These are phyloP conservation scores for Bruchidius siliquastri DNA, from an alignment of 2,888 invertebrate genomes.

Conservation along the genomic window DNA sequence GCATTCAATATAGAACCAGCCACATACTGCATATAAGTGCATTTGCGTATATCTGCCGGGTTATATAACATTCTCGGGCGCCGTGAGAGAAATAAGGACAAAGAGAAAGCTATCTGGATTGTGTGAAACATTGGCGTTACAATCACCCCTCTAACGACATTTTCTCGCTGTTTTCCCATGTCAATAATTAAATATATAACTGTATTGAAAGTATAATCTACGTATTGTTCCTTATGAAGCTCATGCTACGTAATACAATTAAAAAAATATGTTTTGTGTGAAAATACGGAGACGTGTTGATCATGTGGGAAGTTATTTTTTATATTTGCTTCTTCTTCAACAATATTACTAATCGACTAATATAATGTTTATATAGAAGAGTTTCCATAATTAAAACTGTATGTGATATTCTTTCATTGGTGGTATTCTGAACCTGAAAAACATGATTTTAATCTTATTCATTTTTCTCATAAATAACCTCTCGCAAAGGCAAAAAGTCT, in stretches of 20 bases:
- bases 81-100: background rate
- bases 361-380: too few relatives aligned
- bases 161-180: background rate
- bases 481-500: too few relatives aligned
- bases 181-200: background rate
- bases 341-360: too few relatives aligned
- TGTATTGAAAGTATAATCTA: background rate
- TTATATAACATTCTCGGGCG: background rate
- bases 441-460: too few relatives aligned
- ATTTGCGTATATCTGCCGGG: background rate
- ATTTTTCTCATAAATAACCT: too few relatives aligned
- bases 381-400: too few relatives aligned
- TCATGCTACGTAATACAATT: background rate
- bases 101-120: background rate
- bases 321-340: too few relatives aligned
- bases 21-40: background rate
- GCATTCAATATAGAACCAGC: slow-evolving; percentile 1
- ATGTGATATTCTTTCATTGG: too few relatives aligned
- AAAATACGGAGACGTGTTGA: too few relatives aligned
- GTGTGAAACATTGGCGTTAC: background rate
- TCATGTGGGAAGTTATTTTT: too few relatives aligned
- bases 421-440: too few relatives aligned
- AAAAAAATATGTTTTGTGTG: background rate
- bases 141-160: background rate
- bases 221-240: background rate